Conservation (phyloP, 2,113 vertebrate genomes). For the Corynorhinus townsendii region DNA sequence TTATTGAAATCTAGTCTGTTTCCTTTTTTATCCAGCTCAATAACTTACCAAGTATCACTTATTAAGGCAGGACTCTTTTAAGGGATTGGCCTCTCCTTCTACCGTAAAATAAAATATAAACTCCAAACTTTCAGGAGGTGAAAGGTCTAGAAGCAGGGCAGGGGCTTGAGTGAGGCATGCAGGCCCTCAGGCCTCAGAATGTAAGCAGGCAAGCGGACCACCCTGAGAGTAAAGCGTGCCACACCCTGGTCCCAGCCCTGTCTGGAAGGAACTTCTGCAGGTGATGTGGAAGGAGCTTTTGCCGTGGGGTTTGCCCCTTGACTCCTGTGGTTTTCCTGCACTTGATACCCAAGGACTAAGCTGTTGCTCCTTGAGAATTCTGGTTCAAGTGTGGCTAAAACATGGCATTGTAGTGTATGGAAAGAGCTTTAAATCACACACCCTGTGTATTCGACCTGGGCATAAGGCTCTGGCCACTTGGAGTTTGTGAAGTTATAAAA, state of each 20-base stretch:
- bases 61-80: background rate
- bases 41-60: background rate
- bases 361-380: background rate
- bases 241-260: fast-evolving
- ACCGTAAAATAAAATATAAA: background rate
- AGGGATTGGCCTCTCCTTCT: background rate
- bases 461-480: background rate
- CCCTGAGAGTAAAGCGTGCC: background rate
- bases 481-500: background rate
- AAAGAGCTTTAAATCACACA: background rate
- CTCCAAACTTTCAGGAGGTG: background rate
- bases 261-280: background rate
- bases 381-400: background rate
- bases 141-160: background rate
- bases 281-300: background rate
- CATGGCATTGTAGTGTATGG: background rate
- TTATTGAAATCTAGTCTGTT: slow-evolving; percentile 18
- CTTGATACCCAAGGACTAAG: background rate
- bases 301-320: background rate
- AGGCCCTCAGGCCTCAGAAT: background rate
- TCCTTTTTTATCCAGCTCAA: background rate
- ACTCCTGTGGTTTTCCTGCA: background rate
- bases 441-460: background rate
- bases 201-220: background rate
- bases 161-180: background rate